phyloP scores from a whole-genome alignment of 2,113 vertebrate genomes.

The Pungitius pungitius region DNA sequence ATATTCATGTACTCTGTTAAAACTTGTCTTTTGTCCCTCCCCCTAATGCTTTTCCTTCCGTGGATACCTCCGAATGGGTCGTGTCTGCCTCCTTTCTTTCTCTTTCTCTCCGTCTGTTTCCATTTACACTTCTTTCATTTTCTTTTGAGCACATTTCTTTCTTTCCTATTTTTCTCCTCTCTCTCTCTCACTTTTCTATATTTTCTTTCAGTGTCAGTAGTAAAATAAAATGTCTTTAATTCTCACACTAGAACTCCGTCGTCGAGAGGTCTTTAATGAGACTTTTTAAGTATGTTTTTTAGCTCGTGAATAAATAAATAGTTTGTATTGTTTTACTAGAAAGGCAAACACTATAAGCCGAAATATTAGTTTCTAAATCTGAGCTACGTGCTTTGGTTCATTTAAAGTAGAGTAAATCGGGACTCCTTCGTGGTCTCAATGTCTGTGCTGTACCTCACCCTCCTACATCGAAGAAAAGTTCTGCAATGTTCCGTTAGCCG shows the following conservation, averaged over 20 bases:
- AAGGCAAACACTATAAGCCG: neutral
- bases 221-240: conserved; percentile 38
- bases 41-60: conserved; percentile 48
- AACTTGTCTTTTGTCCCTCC: conserved; percentile 58
- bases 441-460: neutral
- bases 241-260: conserved; percentile 16
- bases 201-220: conserved; percentile 50
- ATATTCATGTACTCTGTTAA: conserved; percentile 66
- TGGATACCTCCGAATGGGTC: conserved; percentile 50
- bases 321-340: conserved; percentile 7
- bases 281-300: too few species aligned
- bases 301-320: neutral
- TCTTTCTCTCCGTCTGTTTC: conserved; percentile 14
- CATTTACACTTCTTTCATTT: conserved; percentile 16
- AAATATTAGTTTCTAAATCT: neutral
- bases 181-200: conserved; percentile 33
- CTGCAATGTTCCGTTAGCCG: conserved; percentile 38
- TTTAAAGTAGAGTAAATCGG: conserved; percentile 12
- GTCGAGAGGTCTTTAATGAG: conserved; percentile 13
- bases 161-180: conserved; percentile 21
- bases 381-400: conserved; percentile 11
- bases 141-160: conserved; percentile 23
- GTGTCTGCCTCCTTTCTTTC: conserved; percentile 45
- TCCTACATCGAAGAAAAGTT: neutral
- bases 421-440: neutral